Conservation (phyloP, 2,797 vertebrate genomes). For the Hapalemur alaotrensis region DNA sequence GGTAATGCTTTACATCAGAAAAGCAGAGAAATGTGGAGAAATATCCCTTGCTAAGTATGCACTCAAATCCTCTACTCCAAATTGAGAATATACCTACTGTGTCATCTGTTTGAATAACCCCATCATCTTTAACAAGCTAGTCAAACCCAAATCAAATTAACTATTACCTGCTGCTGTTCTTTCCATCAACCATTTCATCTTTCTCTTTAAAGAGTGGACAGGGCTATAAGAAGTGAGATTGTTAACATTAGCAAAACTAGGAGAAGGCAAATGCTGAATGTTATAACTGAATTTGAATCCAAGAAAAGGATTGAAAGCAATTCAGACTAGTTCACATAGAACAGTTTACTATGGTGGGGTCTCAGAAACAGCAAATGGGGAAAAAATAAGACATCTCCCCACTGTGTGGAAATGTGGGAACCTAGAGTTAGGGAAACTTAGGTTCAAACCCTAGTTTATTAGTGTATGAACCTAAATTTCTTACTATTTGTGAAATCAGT, state of each 20-base stretch:
- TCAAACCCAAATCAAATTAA: slow-evolving; percentile 43
- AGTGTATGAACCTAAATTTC: background rate
- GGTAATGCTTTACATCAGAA: slow-evolving; percentile 27
- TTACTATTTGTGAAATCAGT: background rate
- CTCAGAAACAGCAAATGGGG: background rate
- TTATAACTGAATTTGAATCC: background rate
- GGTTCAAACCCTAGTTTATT: background rate
- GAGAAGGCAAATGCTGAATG: background rate
- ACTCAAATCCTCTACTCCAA: slow-evolving; percentile 18
- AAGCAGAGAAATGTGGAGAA: slow-evolving; percentile 28
- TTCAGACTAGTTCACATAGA: background rate
- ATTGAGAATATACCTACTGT: slow-evolving; percentile 34
- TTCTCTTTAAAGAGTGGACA: background rate
- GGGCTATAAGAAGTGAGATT: background rate
- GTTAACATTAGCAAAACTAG: background rate
- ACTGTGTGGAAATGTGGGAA: background rate
- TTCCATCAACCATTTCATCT: background rate
- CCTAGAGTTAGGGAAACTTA: background rate
- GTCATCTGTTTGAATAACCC: slow-evolving; percentile 35
- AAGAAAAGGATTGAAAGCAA: background rate
- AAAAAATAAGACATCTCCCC: background rate
- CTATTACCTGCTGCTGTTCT: slow-evolving; percentile 14
- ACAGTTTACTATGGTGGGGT: background rate
- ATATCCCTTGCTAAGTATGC: background rate
- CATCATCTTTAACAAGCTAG: slow-evolving; percentile 26